Base-by-base conservation (phyloP, 1,140 invertebrate species). In the Drosophila equinoxialis region DNA sequence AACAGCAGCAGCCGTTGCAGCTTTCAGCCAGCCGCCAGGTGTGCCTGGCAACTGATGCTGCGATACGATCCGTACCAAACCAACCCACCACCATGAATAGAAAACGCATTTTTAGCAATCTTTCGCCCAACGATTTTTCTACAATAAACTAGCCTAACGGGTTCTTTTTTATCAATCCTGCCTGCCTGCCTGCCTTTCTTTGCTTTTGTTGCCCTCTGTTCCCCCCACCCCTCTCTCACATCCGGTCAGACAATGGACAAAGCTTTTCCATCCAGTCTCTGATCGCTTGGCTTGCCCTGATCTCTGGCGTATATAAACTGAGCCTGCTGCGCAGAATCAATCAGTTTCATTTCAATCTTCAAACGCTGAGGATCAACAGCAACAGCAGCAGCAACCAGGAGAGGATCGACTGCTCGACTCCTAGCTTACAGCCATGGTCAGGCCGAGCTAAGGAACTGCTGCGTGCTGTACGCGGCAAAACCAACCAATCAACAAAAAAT, bases 331-430 rank as follows among this genome's bases (percentile, higher is more conserved):
- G 90, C 73, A 90, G 87, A 90, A 82, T 89, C 86, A 90, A 90
- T 91, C 90, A 91, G 90, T 91, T 91, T 91, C 90, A 91, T 91
- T 91, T 91, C 90, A 91, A 90, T 85, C 76, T 79, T 81, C 83
- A 87, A 77, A 73, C 77, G 65, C 70, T 86, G 66, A 90, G 79
- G 86, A 90, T 91, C 90, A 84, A 45, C 82, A 81, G 68, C 76
- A 81, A 69, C 76, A 81, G 78, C 68, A 79, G 66, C 8, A 79
- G 59, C 48, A 76, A 79, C 64, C 62, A 78, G 77, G 68, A 83
- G 68, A 74, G 81, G 81, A 84, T 65, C 37, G 37, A 39, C 37
- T 77, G 75, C 68, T 51, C 67, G 17, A 67, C 79, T 65, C 57
- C 74, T 57, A 39, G 42, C 42, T 54, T 41, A 75, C 68, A 77